phyloP scores from a whole-genome alignment of 2,797 vertebrate species.

The Aratinga solstitialis region DNA sequence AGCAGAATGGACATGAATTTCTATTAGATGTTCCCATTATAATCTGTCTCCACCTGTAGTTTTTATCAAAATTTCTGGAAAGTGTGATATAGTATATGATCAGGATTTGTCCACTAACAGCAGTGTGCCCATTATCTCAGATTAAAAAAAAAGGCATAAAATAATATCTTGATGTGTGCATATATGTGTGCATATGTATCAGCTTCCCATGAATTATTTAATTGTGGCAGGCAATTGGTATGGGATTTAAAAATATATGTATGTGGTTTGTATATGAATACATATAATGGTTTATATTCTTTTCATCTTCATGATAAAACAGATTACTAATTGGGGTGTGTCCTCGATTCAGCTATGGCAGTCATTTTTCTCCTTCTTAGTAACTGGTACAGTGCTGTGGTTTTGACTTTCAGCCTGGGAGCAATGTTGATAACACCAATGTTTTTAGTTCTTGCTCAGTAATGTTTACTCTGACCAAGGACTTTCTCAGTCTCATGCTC shows the following conservation, averaged over 20 bases:
- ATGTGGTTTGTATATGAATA: neutral
- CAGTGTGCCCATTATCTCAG: constrained; percentile 65
- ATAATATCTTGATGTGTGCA: constrained; percentile 49
- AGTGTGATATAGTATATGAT: constrained; percentile 65
- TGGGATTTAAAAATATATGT: constrained; percentile 20
- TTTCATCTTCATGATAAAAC: neutral
- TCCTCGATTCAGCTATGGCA: too few relatives aligned
- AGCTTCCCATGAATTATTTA: constrained; percentile 48
- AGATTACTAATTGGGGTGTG: constrained; percentile 61
- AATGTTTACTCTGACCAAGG: too few relatives aligned
- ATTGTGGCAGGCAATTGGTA: constrained; percentile 69
- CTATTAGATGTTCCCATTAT: constrained; percentile 76
- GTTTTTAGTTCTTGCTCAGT: too few relatives aligned
- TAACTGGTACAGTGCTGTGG: too few relatives aligned
- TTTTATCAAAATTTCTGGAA: constrained; percentile 76
- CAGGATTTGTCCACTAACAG: constrained; percentile 71
- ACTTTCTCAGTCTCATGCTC: too few relatives aligned
- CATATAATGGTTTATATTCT: neutral
- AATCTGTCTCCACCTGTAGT: constrained; percentile 78
- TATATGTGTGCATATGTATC: neutral
- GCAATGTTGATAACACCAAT: too few relatives aligned
- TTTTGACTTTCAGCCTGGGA: too few relatives aligned
- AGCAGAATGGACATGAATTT: constrained; percentile 79
- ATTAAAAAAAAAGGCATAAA: constrained; percentile 22
- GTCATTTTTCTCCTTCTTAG: too few relatives aligned